These are phyloP conservation scores for Aurelia sp. DNA, from an alignment of 30 jellyfish, hydroid and myxozoan genomes.

Conservation along the genomic window DNA sequence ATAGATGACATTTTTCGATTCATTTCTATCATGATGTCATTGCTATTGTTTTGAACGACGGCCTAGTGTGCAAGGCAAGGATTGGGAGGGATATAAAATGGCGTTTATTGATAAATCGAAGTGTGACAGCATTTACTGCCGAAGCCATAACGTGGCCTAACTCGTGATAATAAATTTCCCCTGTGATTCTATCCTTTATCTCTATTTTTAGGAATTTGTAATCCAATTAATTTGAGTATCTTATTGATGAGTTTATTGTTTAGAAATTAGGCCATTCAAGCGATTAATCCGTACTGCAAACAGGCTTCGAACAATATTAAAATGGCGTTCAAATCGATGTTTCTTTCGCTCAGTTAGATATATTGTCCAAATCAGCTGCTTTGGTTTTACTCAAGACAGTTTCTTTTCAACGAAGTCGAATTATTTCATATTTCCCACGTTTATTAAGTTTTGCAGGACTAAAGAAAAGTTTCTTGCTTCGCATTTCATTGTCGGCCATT, in stretches of 20 bases:
- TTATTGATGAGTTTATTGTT: neutral
- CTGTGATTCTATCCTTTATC: too few species aligned
- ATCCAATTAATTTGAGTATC: too few species aligned
- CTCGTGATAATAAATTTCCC: too few species aligned
- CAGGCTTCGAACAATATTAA: conserved; percentile 5
- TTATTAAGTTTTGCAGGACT: neutral
- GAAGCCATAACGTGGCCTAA: too few species aligned
- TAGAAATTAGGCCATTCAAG: conserved; percentile 3
- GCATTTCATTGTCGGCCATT: conserved; percentile 10
- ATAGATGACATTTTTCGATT: too few species aligned
- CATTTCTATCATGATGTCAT: too few species aligned
- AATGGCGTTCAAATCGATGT: neutral
- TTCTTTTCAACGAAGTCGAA: conserved; percentile 10
- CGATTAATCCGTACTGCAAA: conserved; percentile 27
- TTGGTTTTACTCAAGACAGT: neutral
- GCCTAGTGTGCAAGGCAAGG: too few species aligned
- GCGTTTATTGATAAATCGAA: too few species aligned
- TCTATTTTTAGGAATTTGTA: too few species aligned
- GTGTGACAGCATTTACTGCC: too few species aligned
- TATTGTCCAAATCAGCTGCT: conserved; percentile 54
- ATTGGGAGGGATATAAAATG: too few species aligned
- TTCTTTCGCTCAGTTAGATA: conserved; percentile 28
- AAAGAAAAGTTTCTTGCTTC: conserved; percentile 10
- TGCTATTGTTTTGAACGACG: too few species aligned
- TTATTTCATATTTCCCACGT: conserved; percentile 23